Conservation (phyloP, 2,797 vertebrate genomes). For the Mormyrus hasselquistii region DNA sequence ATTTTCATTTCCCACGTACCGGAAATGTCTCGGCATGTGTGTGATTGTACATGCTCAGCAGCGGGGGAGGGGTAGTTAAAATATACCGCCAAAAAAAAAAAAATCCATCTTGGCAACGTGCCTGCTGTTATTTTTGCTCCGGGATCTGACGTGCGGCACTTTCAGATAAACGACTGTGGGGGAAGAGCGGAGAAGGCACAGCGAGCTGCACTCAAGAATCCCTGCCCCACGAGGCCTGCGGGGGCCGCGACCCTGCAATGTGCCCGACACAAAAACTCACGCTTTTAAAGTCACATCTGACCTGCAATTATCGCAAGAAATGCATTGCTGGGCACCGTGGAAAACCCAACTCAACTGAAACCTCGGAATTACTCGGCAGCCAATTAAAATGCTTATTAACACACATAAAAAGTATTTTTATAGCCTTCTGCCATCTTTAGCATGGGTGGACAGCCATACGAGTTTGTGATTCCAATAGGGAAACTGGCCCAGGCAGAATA, state of each 20-base stretch:
- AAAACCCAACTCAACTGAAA: background rate
- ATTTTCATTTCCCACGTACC: background rate
- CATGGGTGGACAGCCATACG: background rate
- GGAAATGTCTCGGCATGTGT: background rate
- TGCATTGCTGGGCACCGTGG: background rate
- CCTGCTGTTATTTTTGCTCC: background rate
- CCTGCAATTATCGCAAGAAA: constrained; percentile 3
- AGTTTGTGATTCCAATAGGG: background rate
- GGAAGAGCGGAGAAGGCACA: background rate
- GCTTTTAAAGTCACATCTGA: background rate
- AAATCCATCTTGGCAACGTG: background rate
- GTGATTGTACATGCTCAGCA: background rate
- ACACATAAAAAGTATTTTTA: background rate
- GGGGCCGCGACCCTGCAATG: background rate
- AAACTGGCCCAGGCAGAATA: background rate
- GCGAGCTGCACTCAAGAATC: background rate
- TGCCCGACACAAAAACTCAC: background rate
- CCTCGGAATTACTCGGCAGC: background rate
- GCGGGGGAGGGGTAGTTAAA: background rate
- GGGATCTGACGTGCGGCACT: background rate
- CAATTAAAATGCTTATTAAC: background rate
- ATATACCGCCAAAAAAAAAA: background rate
- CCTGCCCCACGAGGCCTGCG: background rate
- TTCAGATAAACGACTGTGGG: background rate
- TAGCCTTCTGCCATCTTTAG: background rate